Conservation (phyloP, 1,140 invertebrate genomes). For the Macrosteles quadrilineatus region DNA sequence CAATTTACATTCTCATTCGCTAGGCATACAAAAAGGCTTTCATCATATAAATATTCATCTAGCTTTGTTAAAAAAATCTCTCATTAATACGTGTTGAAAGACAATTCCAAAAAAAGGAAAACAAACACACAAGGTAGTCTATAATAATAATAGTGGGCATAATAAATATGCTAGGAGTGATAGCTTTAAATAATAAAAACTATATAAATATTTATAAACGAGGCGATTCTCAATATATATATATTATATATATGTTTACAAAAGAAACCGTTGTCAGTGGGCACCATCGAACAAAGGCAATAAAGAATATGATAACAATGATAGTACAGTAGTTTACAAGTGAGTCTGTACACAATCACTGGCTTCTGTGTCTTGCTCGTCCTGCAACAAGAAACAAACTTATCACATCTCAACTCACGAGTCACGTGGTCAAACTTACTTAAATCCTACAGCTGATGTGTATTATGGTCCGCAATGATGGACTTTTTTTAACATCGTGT, state of each 20-base stretch:
- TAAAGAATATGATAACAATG: constrained; percentile 19
- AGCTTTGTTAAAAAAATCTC: constrained; percentile 28
- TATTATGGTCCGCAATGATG: too few species aligned
- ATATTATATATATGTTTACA: constrained; percentile 4
- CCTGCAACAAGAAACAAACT: constrained; percentile 4
- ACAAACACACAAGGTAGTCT: not conserved
- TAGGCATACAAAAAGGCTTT: constrained; percentile 14
- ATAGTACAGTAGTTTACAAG: constrained; percentile 10
- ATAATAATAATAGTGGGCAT: not conserved
- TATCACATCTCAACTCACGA: too few species aligned
- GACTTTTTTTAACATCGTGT: too few species aligned
- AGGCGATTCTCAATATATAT: not conserved
- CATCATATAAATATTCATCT: constrained; percentile 15
- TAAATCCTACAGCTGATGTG: too few species aligned
- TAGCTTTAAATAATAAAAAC: constrained; percentile 2
- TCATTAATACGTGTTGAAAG: constrained; percentile 28
- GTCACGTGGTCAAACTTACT: too few species aligned
- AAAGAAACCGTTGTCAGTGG: not conserved
- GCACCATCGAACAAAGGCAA: constrained; percentile 28
- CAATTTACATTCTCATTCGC: not conserved
- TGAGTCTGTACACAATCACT: not conserved
- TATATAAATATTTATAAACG: not conserved
- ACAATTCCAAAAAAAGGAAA: constrained; percentile 27
- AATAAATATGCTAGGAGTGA: not conserved
- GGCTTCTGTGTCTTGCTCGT: too few species aligned